phyloP scores from a whole-genome alignment of 2,888 invertebrate genomes.

The Leucophenga montana region DNA sequence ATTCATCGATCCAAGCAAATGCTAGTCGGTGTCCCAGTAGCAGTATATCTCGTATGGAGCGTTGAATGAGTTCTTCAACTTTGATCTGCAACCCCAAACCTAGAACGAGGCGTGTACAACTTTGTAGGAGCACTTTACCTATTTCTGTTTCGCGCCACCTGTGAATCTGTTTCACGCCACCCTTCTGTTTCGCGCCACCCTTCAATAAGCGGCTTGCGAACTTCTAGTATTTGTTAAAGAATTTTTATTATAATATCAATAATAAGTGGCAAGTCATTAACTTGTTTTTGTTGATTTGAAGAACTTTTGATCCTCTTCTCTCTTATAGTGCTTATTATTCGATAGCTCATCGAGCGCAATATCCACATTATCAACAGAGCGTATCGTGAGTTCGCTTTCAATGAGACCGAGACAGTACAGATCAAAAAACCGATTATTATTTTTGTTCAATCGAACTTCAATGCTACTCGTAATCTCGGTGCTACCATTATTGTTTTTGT shows the following conservation, averaged over 20 bases:
- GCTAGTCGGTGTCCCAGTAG: no score
- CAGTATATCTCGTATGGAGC: no score
- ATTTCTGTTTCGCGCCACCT: conserved; percentile 82
- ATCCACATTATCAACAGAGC: no score
- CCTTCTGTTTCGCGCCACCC: conserved; percentile 87
- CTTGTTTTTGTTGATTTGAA: conserved; percentile 86
- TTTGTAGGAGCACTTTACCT: conserved; percentile 95
- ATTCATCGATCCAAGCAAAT: no score
- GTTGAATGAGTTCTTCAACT: conserved; percentile 91
- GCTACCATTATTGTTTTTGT: conserved; percentile 90
- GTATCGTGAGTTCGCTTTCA: conserved; percentile 82
- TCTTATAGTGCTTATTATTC: conserved; percentile 92
- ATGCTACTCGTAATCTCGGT: conserved; percentile 86
- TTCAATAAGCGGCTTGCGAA: conserved; percentile 87
- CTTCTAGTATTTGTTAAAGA: conserved; percentile 55
- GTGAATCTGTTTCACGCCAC: conserved; percentile 83
- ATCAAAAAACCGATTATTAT: conserved; percentile 21
- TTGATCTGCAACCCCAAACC: conserved; percentile 93
- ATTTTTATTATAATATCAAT: not conserved
- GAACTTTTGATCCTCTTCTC: conserved; percentile 88
- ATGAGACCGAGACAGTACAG: conserved; percentile 82
- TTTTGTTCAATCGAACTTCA: not conserved
- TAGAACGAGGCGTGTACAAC: conserved; percentile 89
- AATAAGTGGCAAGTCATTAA: conserved; percentile 33
- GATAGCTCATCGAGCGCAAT: no score